phyloP scores from a whole-genome alignment of 2,797 vertebrate genomes.

The Lates japonicus region DNA sequence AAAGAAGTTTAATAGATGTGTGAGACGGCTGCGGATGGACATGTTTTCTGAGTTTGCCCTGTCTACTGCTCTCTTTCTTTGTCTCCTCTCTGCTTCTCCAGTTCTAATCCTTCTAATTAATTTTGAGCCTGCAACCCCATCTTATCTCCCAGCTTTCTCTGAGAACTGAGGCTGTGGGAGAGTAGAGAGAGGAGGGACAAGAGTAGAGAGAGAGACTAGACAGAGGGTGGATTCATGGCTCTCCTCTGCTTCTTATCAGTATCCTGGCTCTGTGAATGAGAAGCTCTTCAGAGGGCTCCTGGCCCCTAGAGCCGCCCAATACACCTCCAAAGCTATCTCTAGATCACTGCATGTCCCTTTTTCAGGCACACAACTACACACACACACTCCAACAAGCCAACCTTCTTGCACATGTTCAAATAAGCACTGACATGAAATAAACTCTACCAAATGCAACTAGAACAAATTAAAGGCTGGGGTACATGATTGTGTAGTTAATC shows the following conservation, averaged over 20 bases:
- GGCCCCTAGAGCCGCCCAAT: slow-evolving; percentile 77
- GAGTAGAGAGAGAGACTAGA: too few species aligned
- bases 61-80: slow-evolving; percentile 37
- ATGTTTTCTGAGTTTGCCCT: slow-evolving; percentile 48
- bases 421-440: background rate
- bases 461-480: slow-evolving; percentile 6
- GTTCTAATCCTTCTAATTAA: slow-evolving; percentile 95
- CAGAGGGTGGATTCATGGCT: slow-evolving; percentile 93
- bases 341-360: slow-evolving; percentile 39
- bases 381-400: too few species aligned
- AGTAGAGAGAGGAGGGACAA: too few species aligned
- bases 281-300: slow-evolving; percentile 81
- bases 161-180: slow-evolving; percentile 87
- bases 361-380: slow-evolving; percentile 34
- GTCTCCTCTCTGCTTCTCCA: slow-evolving; percentile 46
- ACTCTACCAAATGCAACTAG: slow-evolving; percentile 2
- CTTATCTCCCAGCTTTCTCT: slow-evolving; percentile 91
- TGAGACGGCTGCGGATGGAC: slow-evolving; percentile 48
- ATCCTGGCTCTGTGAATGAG: slow-evolving; percentile 83
- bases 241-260: slow-evolving; percentile 85
- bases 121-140: slow-evolving; percentile 82
- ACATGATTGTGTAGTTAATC: background rate
- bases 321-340: slow-evolving; percentile 79
- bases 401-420: slow-evolving; percentile 40
- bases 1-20: slow-evolving; percentile 14